A percentile compares a stretch with the other conserved stretches of the same genome.
Evolutionary conservation across 2,888 invertebrate species (phyloP).

Genomic region (Heliconius aoede): DNA sequence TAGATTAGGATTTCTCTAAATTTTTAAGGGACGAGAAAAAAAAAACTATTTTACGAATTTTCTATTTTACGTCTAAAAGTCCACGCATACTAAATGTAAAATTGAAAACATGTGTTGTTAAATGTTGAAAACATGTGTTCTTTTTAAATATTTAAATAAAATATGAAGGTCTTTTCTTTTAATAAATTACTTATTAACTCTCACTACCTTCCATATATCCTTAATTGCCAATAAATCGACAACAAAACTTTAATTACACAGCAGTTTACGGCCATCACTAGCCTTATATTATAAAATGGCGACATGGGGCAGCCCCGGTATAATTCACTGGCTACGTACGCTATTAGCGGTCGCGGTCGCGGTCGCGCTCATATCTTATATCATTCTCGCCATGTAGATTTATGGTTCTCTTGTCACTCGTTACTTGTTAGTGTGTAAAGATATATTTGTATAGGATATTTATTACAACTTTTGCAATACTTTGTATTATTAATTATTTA

Average conservation of each 20-base stretch:
- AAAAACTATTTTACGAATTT: no score
- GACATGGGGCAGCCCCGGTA: slow-evolving; percentile 56
- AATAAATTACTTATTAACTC: not conserved
- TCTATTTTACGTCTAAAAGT: no score
- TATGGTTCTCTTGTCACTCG: slow-evolving; percentile 42
- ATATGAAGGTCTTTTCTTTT: not conserved
- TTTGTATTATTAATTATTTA: not conserved
- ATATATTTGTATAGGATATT: slow-evolving; percentile 25
- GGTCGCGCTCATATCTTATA: slow-evolving; percentile 45
- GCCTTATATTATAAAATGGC: slow-evolving; percentile 24
- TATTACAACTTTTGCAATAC: not conserved
- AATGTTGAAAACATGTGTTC: no score
- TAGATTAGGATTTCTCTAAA: no score
- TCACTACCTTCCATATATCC: not conserved
- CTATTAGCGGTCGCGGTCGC: slow-evolving; percentile 50
- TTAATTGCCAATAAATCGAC: not conserved
- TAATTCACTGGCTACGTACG: slow-evolving; percentile 57
- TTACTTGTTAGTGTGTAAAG: slow-evolving; percentile 34
- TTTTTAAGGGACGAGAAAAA: no score
- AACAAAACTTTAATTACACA: not conserved
- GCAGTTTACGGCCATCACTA: slow-evolving; percentile 30
- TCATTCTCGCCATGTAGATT: slow-evolving; percentile 34
- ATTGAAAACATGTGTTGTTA: no score
- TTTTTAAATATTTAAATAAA: not conserved
- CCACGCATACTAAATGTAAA: no score